These are phyloP conservation scores for Rhegmatorhina hoffmannsi DNA, from an alignment of 2,113 vertebrate genomes.

Conservation along the genomic window DNA sequence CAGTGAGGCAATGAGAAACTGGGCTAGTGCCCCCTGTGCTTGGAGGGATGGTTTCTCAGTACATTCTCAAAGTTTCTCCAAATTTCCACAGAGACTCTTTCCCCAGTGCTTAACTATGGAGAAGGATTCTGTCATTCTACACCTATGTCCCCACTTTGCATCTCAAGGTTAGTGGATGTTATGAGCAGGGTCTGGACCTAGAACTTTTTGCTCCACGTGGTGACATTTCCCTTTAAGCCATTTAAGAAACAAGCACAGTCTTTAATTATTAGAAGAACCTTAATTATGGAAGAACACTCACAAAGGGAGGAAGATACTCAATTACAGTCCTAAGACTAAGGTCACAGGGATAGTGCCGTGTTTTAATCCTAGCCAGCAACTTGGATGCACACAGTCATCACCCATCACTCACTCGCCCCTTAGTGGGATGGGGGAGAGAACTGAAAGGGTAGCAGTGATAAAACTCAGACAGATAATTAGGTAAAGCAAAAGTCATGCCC, in stretches of 20 bases:
- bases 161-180: not conserved
- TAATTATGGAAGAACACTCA: not conserved
- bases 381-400: not conserved
- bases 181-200: not conserved
- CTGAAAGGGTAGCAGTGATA: not conserved
- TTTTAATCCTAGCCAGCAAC: not conserved
- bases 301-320: not conserved
- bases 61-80: not conserved
- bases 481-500: not conserved
- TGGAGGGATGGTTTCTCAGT: not conserved
- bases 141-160: not conserved
- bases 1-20: not conserved
- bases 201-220: not conserved
- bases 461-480: not conserved
- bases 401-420: not conserved
- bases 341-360: not conserved
- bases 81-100: not conserved
- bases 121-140: not conserved
- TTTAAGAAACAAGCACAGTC: fast-evolving
- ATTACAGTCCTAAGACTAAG: not conserved
- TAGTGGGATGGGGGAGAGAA: not conserved
- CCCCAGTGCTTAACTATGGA: fast-evolving
- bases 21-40: not conserved
- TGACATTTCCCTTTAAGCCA: not conserved
- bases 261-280: not conserved